Evolutionary conservation across 1,140 invertebrate genomes (phyloP).

Genomic region (Drosophila asahinai): DNA sequence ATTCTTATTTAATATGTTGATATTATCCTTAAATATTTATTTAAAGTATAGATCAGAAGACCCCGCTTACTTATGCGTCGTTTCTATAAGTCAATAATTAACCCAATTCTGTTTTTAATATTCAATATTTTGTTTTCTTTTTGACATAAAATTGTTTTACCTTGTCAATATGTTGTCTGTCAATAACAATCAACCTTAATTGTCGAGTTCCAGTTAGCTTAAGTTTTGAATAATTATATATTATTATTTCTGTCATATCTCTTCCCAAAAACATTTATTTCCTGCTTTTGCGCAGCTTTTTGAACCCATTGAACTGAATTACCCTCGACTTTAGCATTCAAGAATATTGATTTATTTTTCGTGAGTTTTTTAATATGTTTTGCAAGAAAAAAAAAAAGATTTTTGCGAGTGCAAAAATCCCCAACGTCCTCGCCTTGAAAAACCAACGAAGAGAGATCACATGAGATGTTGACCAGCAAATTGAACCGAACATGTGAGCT

Average conservation of each 20-base stretch:
- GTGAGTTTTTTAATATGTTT: slow-evolving; percentile 28
- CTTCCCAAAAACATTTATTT: slow-evolving; percentile 29
- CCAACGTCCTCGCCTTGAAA: slow-evolving; percentile 63
- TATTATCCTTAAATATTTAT: background rate
- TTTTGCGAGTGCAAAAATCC: slow-evolving; percentile 64
- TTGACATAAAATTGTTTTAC: background rate
- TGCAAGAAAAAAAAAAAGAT: slow-evolving; percentile 28
- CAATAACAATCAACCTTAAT: background rate
- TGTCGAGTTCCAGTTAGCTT: slow-evolving; percentile 5
- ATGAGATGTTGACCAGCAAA: slow-evolving; percentile 48
- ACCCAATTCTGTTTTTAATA: background rate
- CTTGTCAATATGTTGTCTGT: background rate
- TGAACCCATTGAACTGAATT: slow-evolving; percentile 60
- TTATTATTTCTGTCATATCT: slow-evolving; percentile 28
- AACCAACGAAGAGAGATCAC: slow-evolving; percentile 22
- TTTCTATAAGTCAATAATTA: background rate
- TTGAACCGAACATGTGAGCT: slow-evolving; percentile 38
- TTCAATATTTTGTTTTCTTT: background rate
- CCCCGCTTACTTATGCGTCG: background rate
- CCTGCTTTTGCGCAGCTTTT: slow-evolving; percentile 37
- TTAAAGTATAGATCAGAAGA: background rate
- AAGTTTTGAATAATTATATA: slow-evolving; percentile 9
- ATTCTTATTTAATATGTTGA: background rate
- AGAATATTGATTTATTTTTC: slow-evolving; percentile 54
- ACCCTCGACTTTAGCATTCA: slow-evolving; percentile 47